phyloP scores from a whole-genome alignment of 2,797 vertebrate species.

The Megaceryle alcyon region DNA sequence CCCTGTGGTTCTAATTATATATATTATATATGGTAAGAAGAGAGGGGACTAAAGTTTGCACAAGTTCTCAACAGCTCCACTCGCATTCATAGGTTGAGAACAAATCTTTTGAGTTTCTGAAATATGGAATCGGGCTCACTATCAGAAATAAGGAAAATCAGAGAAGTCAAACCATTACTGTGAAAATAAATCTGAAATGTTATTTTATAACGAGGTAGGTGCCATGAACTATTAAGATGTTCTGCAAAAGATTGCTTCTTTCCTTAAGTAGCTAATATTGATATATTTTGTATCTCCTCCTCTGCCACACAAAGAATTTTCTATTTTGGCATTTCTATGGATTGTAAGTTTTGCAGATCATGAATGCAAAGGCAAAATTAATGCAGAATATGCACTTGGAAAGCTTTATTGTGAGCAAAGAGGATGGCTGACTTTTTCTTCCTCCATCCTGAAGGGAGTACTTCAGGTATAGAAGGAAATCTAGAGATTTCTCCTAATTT shows the following conservation, averaged over 20 bases:
- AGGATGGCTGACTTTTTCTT: background rate
- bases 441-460: background rate
- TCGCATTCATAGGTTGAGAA: background rate
- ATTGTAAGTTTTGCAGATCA: background rate
- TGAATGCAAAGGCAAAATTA: background rate
- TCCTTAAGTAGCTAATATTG: background rate
- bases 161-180: background rate
- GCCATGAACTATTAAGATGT: background rate
- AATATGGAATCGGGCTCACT: background rate
- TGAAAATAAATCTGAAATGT: background rate
- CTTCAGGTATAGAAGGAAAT: background rate
- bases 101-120: background rate
- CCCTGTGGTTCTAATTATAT: background rate
- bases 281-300: background rate
- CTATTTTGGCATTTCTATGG: background rate
- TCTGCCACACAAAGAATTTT: background rate
- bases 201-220: background rate
- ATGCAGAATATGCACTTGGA: background rate
- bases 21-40: background rate
- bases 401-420: background rate
- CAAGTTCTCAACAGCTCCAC: background rate
- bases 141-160: background rate
- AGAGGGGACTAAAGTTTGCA: background rate
- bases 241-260: accelerated
- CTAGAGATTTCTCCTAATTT: background rate